These are phyloP conservation scores for Ianthella basta DNA, from an alignment of 37 sponge, comb jelly and placozoan species.

Conservation along the genomic window DNA sequence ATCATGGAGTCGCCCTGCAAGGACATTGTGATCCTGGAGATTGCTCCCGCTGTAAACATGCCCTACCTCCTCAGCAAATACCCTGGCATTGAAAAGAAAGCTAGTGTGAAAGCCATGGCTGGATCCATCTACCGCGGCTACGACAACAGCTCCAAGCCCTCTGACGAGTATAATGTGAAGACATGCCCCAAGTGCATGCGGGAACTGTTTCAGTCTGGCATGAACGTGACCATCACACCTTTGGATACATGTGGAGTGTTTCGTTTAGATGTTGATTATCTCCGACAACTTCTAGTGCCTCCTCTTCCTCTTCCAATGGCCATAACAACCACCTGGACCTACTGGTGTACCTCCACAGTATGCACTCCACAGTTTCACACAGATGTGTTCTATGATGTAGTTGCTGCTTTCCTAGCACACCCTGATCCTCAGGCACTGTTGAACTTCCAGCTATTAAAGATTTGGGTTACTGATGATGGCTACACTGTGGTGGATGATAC, in stretches of 20 bases:
- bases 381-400: slow-evolving; percentile 12
- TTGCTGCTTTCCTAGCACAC: neutral
- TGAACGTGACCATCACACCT: slow-evolving; percentile 71
- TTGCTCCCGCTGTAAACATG: slow-evolving; percentile 79
- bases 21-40: slow-evolving; percentile 62
- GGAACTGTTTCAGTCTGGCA: slow-evolving; percentile 46
- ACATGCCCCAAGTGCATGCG: slow-evolving; percentile 64
- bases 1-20: slow-evolving; percentile 15
- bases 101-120: slow-evolving; percentile 67
- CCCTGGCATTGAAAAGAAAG: slow-evolving; percentile 56
- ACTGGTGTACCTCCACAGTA: neutral
- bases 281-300: neutral
- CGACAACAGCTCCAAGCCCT: slow-evolving; percentile 33
- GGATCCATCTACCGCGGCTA: slow-evolving; percentile 73
- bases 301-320: neutral
- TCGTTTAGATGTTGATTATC: neutral
- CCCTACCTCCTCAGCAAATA: slow-evolving; percentile 48
- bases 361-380: too few relatives aligned
- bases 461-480: slow-evolving; percentile 4
- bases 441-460: neutral
- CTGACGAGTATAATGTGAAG: slow-evolving; percentile 74
- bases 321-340: neutral
- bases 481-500: slow-evolving; percentile 24
- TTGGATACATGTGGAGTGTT: slow-evolving; percentile 69
- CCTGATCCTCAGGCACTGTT: neutral